phyloP scores from a whole-genome alignment of 2,113 vertebrate genomes.

The Chinchilla lanigera region DNA sequence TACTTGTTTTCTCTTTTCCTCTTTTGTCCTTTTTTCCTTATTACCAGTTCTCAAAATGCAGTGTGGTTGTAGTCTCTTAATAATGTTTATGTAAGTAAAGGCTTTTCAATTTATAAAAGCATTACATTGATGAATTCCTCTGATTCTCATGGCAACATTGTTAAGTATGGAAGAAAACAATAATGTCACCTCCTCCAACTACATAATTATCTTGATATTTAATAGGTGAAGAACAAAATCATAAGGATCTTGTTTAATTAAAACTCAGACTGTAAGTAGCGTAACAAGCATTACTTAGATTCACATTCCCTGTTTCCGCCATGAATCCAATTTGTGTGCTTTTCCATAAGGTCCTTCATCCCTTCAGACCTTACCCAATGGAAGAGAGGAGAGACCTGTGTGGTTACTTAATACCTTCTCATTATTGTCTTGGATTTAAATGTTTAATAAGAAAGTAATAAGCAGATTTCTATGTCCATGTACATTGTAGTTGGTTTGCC shows the following conservation, averaged over 20 bases:
- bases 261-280: not conserved
- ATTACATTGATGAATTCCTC: not conserved
- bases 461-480: not conserved
- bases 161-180: constrained; percentile 4
- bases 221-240: not conserved
- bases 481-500: not conserved
- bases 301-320: not conserved
- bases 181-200: not conserved
- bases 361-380: not conserved
- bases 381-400: not conserved
- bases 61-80: not conserved
- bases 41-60: not conserved
- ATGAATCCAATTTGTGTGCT: not conserved
- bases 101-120: not conserved
- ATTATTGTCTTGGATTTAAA: constrained; percentile 37
- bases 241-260: not conserved
- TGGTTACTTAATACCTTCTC: not conserved
- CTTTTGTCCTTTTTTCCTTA: not conserved
- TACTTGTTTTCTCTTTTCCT: constrained; percentile 3
- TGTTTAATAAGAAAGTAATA: not conserved
- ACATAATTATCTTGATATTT: not conserved
- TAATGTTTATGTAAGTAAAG: not conserved
- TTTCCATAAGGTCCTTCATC: not conserved
- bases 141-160: not conserved
- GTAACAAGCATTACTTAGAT: not conserved